Percentiles rank a stretch among this genome's conserved stretches.
Evolutionary conservation across 2,797 vertebrate genomes (phyloP).

Genomic region (Muscicapa striata): DNA sequence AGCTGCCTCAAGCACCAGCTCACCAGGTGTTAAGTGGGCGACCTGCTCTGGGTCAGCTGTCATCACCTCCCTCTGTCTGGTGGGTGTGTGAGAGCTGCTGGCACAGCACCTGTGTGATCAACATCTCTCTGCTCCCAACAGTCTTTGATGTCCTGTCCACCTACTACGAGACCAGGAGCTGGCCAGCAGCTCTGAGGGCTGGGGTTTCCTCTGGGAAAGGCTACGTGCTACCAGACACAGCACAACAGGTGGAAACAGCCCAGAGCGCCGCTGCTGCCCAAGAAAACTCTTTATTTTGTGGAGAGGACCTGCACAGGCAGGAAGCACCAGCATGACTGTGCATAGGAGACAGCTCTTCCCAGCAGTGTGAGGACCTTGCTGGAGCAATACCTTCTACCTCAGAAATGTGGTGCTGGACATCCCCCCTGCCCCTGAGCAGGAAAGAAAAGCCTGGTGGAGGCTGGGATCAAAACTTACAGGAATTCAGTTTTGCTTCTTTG

Average conservation of each 20-base stretch:
- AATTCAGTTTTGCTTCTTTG: not conserved
- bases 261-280: not conserved
- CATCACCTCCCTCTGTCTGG: not conserved
- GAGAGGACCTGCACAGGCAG: not conserved
- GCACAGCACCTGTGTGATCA: not conserved
- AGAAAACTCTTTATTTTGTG: conserved; percentile 27
- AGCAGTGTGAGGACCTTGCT: not conserved
- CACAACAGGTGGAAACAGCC: not conserved
- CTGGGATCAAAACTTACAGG: not conserved
- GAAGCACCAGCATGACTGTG: not conserved
- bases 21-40: not conserved
- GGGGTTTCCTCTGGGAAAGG: conserved; percentile 89
- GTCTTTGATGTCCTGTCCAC: conserved; percentile 88
- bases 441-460: not conserved
- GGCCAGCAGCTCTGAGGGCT: conserved; percentile 83
- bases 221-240: conserved; percentile 69
- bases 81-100: not conserved
- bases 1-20: not conserved
- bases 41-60: not conserved
- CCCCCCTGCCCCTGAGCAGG: not conserved
- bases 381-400: not conserved
- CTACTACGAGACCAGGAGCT: conserved; percentile 82
- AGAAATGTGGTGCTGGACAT: not conserved
- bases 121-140: conserved; percentile 51
- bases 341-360: not conserved